These are phyloP conservation scores for Nowickia ferox DNA, from an alignment of 2,888 invertebrate species.

Conservation along the genomic window DNA sequence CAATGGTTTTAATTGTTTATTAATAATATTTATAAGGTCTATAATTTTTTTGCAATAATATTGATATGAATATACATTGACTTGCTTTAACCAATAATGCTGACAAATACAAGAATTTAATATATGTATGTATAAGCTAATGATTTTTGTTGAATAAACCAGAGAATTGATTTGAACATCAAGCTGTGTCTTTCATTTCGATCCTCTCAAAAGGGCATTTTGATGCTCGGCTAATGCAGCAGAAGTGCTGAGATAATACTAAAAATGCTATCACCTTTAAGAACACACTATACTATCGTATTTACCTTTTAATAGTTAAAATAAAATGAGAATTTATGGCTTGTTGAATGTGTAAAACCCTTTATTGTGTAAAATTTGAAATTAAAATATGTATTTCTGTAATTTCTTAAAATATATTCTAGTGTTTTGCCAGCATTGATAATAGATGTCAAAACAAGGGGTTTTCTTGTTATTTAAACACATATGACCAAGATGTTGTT, in stretches of 20 bases:
- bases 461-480: constrained; percentile 7
- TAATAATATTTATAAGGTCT: too few relatives aligned
- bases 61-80: background rate
- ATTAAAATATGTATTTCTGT: constrained; percentile 48
- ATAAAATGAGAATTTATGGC: too few relatives aligned
- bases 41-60: constrained; percentile 2
- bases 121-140: too few relatives aligned
- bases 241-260: too few relatives aligned
- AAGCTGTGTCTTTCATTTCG: background rate
- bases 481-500: constrained; percentile 32
- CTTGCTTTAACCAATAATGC: constrained; percentile 6
- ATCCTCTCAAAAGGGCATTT: too few relatives aligned
- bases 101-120: constrained; percentile 5
- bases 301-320: too few relatives aligned
- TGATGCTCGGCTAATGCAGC: too few relatives aligned
- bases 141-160: too few relatives aligned
- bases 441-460: constrained; percentile 55
- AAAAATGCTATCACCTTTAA: too few relatives aligned
- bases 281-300: too few relatives aligned
- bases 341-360: constrained; percentile 63
- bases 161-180: constrained; percentile 1
- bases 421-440: constrained; percentile 49
- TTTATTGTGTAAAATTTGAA: constrained; percentile 68
- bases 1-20: too few relatives aligned
- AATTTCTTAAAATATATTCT: constrained; percentile 45